phyloP scores from a whole-genome alignment of 1,140 invertebrate genomes.

The Bombus affinis region DNA sequence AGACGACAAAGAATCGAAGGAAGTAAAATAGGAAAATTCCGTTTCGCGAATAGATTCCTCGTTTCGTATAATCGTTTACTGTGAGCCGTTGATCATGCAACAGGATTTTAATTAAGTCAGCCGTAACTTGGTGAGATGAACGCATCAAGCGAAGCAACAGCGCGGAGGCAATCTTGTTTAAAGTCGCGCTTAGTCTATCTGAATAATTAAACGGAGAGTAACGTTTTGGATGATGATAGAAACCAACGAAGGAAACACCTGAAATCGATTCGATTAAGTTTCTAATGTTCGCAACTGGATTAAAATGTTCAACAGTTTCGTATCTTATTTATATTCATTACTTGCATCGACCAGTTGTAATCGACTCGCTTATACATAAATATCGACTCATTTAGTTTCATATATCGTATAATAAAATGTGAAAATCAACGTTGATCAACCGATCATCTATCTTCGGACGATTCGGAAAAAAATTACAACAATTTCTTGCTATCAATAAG shows the following conservation, averaged over 20 bases:
- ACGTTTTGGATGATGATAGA: not conserved
- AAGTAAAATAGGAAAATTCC: not conserved
- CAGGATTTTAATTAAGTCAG: conserved; percentile 38
- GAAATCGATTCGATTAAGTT: not conserved
- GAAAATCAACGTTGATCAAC: no score
- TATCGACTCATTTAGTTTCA: no score
- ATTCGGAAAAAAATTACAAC: no score
- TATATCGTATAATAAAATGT: no score
- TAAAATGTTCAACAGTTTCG: no score
- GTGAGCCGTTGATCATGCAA: conserved; percentile 12
- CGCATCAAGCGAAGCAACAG: conserved; percentile 19
- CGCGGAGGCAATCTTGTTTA: conserved; percentile 38
- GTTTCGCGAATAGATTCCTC: not conserved
- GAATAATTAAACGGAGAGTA: conserved; percentile 25
- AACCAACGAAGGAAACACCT: conserved; percentile 2
- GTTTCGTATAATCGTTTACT: not conserved
- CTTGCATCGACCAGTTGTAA: no score
- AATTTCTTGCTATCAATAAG: not conserved
- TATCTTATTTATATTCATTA: no score
- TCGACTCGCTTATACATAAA: no score
- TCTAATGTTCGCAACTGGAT: no score
- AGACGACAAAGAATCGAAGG: not conserved
- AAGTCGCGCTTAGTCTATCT: conserved; percentile 25
- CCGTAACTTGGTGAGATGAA: conserved; percentile 26
- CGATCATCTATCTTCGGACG: no score